Evolutionary conservation across 2,888 invertebrate genomes (phyloP).

Genomic region (Dryobota labecula): DNA sequence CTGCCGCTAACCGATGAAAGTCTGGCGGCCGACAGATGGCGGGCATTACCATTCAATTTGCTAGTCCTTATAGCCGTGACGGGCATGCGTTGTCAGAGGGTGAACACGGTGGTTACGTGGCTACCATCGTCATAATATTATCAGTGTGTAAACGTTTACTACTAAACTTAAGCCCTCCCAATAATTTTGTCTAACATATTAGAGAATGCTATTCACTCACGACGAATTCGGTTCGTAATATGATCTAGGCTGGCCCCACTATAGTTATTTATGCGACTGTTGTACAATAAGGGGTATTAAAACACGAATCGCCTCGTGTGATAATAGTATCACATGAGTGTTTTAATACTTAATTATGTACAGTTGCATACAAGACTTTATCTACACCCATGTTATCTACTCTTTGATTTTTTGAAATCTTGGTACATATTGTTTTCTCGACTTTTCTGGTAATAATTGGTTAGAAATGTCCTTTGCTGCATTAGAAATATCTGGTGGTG

Average conservation of each 20-base stretch:
- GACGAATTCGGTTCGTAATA: background rate
- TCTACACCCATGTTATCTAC: too few species aligned
- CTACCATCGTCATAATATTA: background rate
- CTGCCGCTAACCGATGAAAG: conserved; percentile 12
- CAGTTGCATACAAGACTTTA: too few species aligned
- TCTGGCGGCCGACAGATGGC: conserved; percentile 35
- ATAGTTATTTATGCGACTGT: too few species aligned
- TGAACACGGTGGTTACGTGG: background rate
- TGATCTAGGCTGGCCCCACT: background rate
- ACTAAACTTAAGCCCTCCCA: background rate
- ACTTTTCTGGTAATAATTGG: too few species aligned
- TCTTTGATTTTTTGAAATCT: too few species aligned
- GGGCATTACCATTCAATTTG: conserved; percentile 30
- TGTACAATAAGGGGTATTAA: too few species aligned
- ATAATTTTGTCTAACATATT: background rate
- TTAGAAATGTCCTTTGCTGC: too few species aligned
- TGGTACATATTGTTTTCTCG: too few species aligned
- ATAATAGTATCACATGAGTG: too few species aligned
- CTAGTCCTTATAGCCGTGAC: background rate
- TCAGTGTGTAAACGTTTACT: background rate
- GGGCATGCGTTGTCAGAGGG: background rate
- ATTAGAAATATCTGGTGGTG: too few species aligned
- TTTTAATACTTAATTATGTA: too few species aligned
- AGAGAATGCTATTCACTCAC: background rate
- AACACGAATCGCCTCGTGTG: too few species aligned